Percentiles rank a stretch among this genome's conserved stretches.
Conservation (phyloP, 2,113 vertebrate species). For the Ceyx melanurus region DNA sequence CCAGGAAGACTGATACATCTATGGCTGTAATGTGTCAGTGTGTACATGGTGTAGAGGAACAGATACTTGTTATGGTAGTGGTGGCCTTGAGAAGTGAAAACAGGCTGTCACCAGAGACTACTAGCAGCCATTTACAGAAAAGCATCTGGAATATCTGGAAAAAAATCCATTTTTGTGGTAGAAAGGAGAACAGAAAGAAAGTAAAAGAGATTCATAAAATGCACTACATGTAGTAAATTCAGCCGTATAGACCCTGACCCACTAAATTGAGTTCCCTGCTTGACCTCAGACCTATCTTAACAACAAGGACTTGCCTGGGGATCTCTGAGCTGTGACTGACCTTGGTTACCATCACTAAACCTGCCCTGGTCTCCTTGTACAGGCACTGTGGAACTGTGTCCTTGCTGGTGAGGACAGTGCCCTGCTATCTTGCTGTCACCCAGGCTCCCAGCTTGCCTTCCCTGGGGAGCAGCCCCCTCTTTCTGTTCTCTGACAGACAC, state of each 20-base stretch:
- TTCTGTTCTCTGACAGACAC: not conserved
- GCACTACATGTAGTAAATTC: not conserved
- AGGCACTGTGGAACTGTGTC: not conserved
- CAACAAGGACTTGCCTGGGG: not conserved
- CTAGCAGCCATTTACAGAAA: not conserved
- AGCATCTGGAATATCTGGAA: not conserved
- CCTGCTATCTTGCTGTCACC: not conserved
- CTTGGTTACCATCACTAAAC: rapidly evolving
- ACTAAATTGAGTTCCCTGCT: not conserved
- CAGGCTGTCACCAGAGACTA: not conserved
- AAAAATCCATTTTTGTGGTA: not conserved
- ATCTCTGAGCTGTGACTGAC: not conserved
- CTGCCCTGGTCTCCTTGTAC: not conserved
- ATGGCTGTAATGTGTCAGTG: not conserved
- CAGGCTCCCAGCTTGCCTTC: rapidly evolving
- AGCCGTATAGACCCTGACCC: not conserved
- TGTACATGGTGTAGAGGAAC: not conserved
- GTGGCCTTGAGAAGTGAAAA: not conserved
- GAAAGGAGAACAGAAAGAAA: not conserved
- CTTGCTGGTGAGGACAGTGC: not conserved
- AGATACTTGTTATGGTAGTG: not conserved
- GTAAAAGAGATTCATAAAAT: not conserved
- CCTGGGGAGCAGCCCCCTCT: not conserved
- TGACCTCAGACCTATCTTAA: not conserved
- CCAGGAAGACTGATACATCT: not conserved